phyloP scores from a whole-genome alignment of 2,113 vertebrate species.

The Martes martes region DNA sequence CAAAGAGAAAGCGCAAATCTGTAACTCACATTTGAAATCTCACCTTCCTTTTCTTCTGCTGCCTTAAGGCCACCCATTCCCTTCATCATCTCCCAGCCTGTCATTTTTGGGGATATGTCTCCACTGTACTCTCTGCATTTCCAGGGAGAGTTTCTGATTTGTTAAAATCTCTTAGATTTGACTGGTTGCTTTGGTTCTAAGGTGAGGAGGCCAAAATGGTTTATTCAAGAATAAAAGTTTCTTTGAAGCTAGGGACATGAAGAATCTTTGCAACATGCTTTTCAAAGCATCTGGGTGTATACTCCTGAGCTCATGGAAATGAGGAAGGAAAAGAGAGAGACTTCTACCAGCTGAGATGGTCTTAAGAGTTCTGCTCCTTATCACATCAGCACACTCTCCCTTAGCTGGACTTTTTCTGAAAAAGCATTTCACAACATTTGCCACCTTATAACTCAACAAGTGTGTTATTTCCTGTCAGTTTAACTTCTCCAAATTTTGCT shows the following conservation, averaged over 20 bases:
- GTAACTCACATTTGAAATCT: neutral
- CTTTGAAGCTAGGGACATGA: constrained; percentile 36
- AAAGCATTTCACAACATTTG: constrained; percentile 50
- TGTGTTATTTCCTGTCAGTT: constrained; percentile 60
- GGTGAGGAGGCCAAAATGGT: neutral
- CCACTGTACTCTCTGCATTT: neutral
- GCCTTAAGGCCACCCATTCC: neutral
- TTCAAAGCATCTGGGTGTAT: constrained; percentile 8
- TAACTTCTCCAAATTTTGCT: constrained; percentile 61
- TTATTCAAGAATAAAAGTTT: constrained; percentile 41
- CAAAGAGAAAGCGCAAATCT: neutral
- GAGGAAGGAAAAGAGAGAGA: constrained; percentile 33
- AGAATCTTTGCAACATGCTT: constrained; percentile 45
- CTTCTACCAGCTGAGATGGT: neutral
- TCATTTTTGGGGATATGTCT: neutral
- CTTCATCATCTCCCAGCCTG: neutral
- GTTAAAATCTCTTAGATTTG: constrained; percentile 1
- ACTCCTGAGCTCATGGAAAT: constrained; percentile 25
- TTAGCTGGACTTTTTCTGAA: constrained; percentile 45
- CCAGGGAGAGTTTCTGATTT: neutral
- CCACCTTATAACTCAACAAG: constrained; percentile 19
- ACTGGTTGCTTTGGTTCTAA: neutral
- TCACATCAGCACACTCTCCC: neutral
- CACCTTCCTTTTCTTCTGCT: neutral
- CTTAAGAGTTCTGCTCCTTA: neutral